Base-by-base conservation (phyloP, 2,113 vertebrate genomes). In the Marmota flaviventris region DNA sequence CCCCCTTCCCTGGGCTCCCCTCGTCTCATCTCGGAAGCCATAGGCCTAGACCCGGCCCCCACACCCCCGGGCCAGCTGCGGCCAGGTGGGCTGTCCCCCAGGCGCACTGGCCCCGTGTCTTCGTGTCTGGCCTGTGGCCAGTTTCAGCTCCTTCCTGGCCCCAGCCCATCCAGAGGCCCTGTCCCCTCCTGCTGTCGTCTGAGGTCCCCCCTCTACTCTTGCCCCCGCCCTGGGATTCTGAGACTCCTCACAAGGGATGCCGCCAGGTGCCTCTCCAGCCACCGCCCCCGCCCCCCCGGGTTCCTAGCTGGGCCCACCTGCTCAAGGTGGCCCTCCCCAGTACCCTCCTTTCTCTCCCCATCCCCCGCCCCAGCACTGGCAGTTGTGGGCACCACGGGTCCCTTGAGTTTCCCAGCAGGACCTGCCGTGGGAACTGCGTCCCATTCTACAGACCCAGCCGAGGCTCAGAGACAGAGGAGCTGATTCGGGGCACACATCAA, bases 91-190 rank as follows among this genome's bases (percentile, higher is more conserved):
- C 9, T 0, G 32, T 12, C 53, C 34, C 29, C 45, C 39, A 18
- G 3, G 17, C 34, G 0, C 24, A 27, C 82, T 4, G 0, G 14
- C 1, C 58, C 29, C 14, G 18, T 11, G 10, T 72, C 61, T 76
- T 86, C 22, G 16, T 16, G 24, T 39, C 72, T 70, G 79, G 13
- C 39, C 61, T 58, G 77, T 0, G 27, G 24, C 53, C 12, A 81
- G 34, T 37, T 67, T 20, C 4, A 29, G 56, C 56, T 61, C 24
- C 48, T 37, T 61, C 45, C 56, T n/a, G 4, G 58, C 39, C 42
- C 20, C 13, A 84, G 51, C 4, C 20, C 18, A 48, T 24, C 37
- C 63, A n/a, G 10, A n/a, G 45, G 17, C 58, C 69, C 76, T 24
- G 48, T 32, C 76, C 18, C 8, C 45, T n/a, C 25, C 24, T 25